Evolutionary conservation across 1,140 invertebrate species (phyloP), one percentile per base, ranked within the genome.

Genomic region (Euura saliciscinereae): DNA sequence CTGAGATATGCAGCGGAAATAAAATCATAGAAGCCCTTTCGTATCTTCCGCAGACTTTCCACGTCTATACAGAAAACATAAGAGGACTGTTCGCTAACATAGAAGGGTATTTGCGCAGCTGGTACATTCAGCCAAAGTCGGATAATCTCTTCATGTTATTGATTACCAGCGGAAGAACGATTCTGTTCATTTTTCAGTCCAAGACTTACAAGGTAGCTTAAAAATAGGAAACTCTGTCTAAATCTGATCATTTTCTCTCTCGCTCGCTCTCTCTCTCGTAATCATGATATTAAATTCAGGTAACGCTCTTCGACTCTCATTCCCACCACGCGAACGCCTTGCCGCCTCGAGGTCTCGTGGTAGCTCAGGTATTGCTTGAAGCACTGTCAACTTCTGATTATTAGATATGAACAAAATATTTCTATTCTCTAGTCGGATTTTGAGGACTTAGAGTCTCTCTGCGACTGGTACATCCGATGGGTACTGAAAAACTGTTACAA

Each of bases 131-230:
- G 72, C 80, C 86, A 11, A 76, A 77, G 65, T 79, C 80, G 46
- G 70, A 77, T 5, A 82, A 82, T 71, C 78, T 87, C 43, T 86
- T 83, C 74, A 86, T 87, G 85, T 74, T 87, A 44, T 77, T 88
- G 4, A 87, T 88, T 44, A 84, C 85, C 3, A 84, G 83, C 59
- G 84, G 84, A 42, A 79, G 83, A 71, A 88, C 86, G 44, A 76
- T 86, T 59, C 73, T 87, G 43, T 86, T 87, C n/a, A 83, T 86
- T 75, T 87, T 88, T 79, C 86, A 87, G 81, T 76, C 83, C 74
- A 72, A 74, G 69, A 83, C 77, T 4, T 71, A 76, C 66, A 83
- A 82, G 78, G 85, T 86, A 80, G 72, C 8, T 65, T 13, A 65
- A 28, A 46, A 71, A 59, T 42, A 70, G 44, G 68, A 10, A 11